Percentiles rank a stretch among this genome's conserved stretches.
These are phyloP conservation scores for Buceros bicornis DNA, from an alignment of 2,797 vertebrate genomes.

Conservation along the genomic window DNA sequence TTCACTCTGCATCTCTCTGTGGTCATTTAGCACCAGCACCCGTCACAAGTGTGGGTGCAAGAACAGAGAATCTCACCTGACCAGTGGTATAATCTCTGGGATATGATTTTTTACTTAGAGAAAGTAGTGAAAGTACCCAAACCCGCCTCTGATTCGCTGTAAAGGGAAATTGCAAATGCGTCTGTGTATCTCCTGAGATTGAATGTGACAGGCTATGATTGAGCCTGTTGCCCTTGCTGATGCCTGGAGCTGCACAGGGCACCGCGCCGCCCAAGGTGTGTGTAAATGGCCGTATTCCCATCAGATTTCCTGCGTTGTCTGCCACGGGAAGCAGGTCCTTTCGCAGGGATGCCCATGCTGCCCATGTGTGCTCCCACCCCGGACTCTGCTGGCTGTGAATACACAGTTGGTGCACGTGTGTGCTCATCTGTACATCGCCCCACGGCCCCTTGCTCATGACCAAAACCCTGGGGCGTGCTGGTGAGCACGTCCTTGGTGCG, in stretches of 20 bases:
- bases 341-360: neutral
- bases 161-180: neutral
- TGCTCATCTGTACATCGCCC: neutral
- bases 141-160: neutral
- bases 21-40: neutral
- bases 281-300: neutral
- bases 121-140: neutral
- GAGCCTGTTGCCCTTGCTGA: neutral
- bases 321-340: neutral
- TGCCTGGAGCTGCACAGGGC: neutral
- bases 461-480: rapidly evolving
- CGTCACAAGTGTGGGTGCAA: neutral
- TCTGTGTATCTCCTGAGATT: neutral
- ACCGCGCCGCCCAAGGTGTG: neutral
- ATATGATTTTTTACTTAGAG: neutral
- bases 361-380: rapidly evolving
- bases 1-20: neutral
- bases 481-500: neutral
- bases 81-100: neutral
- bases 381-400: neutral
- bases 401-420: rapidly evolving
- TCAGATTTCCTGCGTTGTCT: neutral
- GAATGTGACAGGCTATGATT: constrained; percentile 32
- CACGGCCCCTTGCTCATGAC: rapidly evolving
- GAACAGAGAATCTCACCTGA: neutral